Conservation (phyloP, 2,797 vertebrate species). For the Gila robusta region DNA sequence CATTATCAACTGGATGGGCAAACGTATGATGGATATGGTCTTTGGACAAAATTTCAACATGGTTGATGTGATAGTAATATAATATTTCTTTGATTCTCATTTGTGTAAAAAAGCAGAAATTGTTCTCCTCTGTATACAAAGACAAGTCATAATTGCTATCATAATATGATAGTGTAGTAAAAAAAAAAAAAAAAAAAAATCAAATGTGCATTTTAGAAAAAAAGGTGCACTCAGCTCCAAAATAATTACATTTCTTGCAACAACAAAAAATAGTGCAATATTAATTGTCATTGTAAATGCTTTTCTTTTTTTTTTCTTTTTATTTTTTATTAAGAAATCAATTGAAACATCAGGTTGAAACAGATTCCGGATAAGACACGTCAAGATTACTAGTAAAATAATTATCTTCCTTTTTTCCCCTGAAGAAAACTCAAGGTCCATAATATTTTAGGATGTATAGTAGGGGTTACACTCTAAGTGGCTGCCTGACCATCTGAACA, state of each 20-base stretch:
- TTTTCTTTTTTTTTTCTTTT: too few species aligned
- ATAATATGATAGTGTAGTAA: not conserved
- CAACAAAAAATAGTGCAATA: not conserved
- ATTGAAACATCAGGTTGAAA: not conserved
- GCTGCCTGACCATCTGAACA: constrained; percentile 12
- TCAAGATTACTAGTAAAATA: not conserved
- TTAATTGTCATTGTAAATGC: not conserved
- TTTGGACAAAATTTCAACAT: not conserved
- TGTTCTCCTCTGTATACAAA: not conserved
- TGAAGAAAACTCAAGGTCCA: not conserved
- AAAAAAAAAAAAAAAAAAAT: too few species aligned
- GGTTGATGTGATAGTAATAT: not conserved
- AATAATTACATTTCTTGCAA: not conserved
- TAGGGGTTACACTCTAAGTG: not conserved
- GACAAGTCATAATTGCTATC: not conserved
- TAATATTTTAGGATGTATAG: not conserved
- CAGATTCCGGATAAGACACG: not conserved
- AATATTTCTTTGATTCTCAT: not conserved
- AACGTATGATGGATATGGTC: not conserved
- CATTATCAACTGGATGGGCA: constrained; percentile 1
- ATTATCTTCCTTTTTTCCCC: not conserved
- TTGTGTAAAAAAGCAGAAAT: not conserved
- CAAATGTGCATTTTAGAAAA: not conserved
- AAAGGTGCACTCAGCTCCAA: too few species aligned
- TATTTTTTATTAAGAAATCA: not conserved